Conservation (phyloP, 2,888 invertebrate genomes). For the Sepioteuthis lessoniana region DNA sequence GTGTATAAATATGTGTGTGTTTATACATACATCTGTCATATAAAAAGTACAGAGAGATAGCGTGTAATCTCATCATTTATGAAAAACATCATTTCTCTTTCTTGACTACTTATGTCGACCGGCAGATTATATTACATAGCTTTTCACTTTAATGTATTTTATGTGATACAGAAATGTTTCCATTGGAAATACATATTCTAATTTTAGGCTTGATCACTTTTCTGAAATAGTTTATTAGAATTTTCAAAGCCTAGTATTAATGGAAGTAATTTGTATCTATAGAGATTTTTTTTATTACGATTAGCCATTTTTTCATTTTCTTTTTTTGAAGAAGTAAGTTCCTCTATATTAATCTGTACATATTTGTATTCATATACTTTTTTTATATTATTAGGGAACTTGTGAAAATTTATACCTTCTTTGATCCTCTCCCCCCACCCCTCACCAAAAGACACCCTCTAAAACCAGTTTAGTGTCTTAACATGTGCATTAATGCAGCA, state of each 20-base stretch:
- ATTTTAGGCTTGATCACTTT: constrained; percentile 15
- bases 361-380: too few relatives aligned
- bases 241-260: not conserved
- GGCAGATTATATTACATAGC: constrained; percentile 17
- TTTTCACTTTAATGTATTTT: not conserved
- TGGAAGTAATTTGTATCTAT: not conserved
- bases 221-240: not conserved
- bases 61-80: not conserved
- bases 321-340: too few relatives aligned
- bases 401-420: too few relatives aligned
- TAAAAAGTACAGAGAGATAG: not conserved
- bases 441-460: too few relatives aligned
- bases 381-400: too few relatives aligned
- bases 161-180: not conserved
- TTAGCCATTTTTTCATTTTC: not conserved
- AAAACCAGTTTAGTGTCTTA: too few relatives aligned
- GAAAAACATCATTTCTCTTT: not conserved
- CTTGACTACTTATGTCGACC: not conserved
- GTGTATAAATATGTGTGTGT: not conserved
- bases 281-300: not conserved
- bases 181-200: not conserved
- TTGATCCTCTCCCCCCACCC: too few relatives aligned
- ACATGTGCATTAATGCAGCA: too few relatives aligned
- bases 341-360: too few relatives aligned
- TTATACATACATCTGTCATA: not conserved